These are phyloP conservation scores for Passer montanus DNA, from an alignment of 2,113 vertebrate genomes.

Conservation along the genomic window DNA sequence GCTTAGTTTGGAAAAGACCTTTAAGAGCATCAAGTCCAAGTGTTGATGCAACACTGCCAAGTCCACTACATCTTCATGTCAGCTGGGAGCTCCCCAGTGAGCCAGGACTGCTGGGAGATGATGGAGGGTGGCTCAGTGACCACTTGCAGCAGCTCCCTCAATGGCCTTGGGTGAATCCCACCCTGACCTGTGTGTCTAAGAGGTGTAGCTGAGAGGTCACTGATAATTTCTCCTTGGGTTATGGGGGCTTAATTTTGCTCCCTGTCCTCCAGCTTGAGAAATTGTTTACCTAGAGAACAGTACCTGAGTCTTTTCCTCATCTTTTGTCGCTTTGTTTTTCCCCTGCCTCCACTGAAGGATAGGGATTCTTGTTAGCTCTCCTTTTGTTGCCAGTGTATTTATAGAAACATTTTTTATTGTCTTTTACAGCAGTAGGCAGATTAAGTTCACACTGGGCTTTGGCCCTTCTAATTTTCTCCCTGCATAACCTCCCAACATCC, in stretches of 20 bases:
- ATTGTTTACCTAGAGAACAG: neutral
- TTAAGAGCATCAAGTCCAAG: rapidly evolving
- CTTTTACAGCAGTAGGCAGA: neutral
- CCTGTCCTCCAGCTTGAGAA: neutral
- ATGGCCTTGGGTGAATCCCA: neutral
- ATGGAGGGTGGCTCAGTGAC: rapidly evolving
- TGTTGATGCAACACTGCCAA: neutral
- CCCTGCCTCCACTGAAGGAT: neutral
- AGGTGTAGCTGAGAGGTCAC: neutral
- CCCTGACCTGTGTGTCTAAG: neutral
- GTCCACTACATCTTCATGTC: neutral
- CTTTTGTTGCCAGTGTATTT: neutral
- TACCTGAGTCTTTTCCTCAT: neutral
- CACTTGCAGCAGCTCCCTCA: neutral
- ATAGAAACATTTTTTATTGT: neutral
- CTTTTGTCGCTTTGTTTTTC: neutral
- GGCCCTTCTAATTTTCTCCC: neutral
- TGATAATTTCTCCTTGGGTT: neutral
- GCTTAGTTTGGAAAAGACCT: neutral
- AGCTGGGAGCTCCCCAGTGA: neutral
- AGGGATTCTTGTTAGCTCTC: neutral
- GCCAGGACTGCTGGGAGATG: neutral
- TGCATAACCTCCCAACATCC: neutral
- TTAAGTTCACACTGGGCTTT: neutral
- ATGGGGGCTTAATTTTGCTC: neutral